These are phyloP conservation scores for Nannoperca australis DNA, from an alignment of 2,797 vertebrate genomes.

Conservation along the genomic window DNA sequence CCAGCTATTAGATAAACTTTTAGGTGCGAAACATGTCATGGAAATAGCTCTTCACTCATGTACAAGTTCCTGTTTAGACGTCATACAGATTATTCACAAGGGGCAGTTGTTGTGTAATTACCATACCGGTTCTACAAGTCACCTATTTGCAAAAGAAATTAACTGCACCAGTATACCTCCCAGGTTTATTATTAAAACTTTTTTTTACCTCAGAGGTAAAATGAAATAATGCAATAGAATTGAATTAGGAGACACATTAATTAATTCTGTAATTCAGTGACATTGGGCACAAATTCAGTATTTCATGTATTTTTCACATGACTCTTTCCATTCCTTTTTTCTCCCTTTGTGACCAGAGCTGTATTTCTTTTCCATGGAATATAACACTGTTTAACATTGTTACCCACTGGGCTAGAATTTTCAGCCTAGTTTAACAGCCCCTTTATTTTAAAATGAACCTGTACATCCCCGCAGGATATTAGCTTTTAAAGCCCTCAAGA, in stretches of 20 bases:
- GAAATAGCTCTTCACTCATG: background rate
- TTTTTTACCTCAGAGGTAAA: background rate
- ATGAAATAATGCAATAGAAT: background rate
- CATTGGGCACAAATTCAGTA: background rate
- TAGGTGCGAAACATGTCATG: background rate
- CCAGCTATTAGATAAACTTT: background rate
- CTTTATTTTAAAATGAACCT: conserved; percentile 69
- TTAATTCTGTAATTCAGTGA: background rate
- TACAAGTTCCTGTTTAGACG: background rate
- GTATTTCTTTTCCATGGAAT: conserved; percentile 34
- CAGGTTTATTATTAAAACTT: background rate
- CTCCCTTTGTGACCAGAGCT: conserved; percentile 31
- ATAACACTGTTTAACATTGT: conserved; percentile 33
- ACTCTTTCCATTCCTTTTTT: conserved; percentile 2
- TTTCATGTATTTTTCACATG: conserved; percentile 31
- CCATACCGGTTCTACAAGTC: background rate
- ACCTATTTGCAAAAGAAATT: background rate
- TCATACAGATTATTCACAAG: background rate
- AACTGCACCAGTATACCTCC: background rate
- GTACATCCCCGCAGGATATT: conserved; percentile 64
- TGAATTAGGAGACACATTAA: background rate
- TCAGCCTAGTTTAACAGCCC: conserved; percentile 64
- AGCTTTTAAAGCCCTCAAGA: conserved; percentile 70
- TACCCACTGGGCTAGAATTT: conserved; percentile 63
- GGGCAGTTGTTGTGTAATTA: background rate